A percentile compares a stretch with the other conserved stretches of the same genome.
Conservation (phyloP, 2,888 invertebrate genomes). For the Synergus gifuensis region DNA sequence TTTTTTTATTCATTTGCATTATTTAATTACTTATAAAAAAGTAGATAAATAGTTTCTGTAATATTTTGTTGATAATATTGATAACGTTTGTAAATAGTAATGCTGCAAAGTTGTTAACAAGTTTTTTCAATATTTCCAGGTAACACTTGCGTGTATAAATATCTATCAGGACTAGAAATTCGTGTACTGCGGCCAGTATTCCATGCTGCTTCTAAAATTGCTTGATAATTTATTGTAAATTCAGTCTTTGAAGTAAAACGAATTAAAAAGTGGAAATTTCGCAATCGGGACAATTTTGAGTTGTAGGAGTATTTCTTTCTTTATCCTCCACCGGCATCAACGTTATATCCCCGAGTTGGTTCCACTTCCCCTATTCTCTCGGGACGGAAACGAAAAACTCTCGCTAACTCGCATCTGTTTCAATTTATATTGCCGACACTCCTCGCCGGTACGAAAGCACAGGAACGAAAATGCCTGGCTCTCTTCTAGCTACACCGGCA, state of each 20-base stretch:
- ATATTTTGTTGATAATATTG: too few relatives aligned
- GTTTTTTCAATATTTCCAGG: too few relatives aligned
- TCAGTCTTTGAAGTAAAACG: background rate
- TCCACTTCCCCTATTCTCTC: conserved; percentile 60
- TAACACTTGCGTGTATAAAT: too few relatives aligned
- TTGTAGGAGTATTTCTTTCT: conserved; percentile 49
- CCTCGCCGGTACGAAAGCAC: conserved; percentile 51
- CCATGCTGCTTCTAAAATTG: background rate
- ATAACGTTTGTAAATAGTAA: too few relatives aligned
- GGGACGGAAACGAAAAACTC: conserved; percentile 74
- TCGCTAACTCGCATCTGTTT: conserved; percentile 76
- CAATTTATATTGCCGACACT: conserved; percentile 73
- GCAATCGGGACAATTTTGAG: background rate
- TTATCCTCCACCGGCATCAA: conserved; percentile 47
- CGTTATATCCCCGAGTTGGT: conserved; percentile 55
- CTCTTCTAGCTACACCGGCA: conserved; percentile 55
- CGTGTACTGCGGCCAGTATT: too few relatives aligned
- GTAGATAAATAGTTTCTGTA: too few relatives aligned
- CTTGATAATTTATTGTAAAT: background rate
- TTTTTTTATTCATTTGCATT: too few relatives aligned
- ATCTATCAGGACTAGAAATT: too few relatives aligned
- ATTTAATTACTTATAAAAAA: too few relatives aligned
- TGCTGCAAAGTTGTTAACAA: too few relatives aligned
- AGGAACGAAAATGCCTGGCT: conserved; percentile 64
- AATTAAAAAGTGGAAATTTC: background rate